phyloP scores from a whole-genome alignment of 1,140 invertebrate genomes.

The Zaprionus kolodkinae region DNA sequence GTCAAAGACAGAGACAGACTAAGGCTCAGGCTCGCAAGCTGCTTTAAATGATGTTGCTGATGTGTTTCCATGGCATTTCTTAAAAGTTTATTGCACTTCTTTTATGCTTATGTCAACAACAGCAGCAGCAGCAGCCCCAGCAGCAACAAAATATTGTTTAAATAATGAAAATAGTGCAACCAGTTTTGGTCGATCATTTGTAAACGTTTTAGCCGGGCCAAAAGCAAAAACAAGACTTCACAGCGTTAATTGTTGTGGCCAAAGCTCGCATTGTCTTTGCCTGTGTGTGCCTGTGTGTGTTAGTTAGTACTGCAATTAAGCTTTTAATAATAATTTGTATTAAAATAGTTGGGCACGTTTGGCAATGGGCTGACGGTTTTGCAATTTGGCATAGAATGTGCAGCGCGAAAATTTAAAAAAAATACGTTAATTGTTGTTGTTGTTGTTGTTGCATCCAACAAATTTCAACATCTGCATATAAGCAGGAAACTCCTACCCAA shows the following conservation, averaged over 20 bases:
- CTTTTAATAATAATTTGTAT: constrained; percentile 71
- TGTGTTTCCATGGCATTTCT: constrained; percentile 73
- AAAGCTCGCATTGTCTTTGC: constrained; percentile 51
- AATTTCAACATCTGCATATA: neutral
- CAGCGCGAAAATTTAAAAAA: constrained; percentile 25
- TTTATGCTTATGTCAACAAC: constrained; percentile 44
- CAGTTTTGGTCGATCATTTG: constrained; percentile 53
- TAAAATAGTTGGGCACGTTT: constrained; percentile 66
- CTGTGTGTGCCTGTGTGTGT: constrained; percentile 3
- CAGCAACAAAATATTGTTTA: constrained; percentile 17
- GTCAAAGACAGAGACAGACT: constrained; percentile 26
- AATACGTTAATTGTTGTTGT: constrained; percentile 11
- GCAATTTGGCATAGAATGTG: constrained; percentile 67
- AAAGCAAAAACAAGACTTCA: constrained; percentile 63
- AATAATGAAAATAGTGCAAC: constrained; percentile 57
- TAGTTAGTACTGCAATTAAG: constrained; percentile 62
- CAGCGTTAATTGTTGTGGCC: constrained; percentile 69
- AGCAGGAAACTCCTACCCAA: neutral
- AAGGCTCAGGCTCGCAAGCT: constrained; percentile 41
- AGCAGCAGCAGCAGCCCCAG: neutral
- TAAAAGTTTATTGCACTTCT: constrained; percentile 73
- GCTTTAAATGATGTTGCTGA: constrained; percentile 48
- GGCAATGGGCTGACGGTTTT: constrained; percentile 64
- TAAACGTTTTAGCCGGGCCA: constrained; percentile 2
- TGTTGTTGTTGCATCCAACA: neutral